Base-by-base conservation (phyloP, 2,888 invertebrate genomes). In the Silvanus unidentatus region DNA sequence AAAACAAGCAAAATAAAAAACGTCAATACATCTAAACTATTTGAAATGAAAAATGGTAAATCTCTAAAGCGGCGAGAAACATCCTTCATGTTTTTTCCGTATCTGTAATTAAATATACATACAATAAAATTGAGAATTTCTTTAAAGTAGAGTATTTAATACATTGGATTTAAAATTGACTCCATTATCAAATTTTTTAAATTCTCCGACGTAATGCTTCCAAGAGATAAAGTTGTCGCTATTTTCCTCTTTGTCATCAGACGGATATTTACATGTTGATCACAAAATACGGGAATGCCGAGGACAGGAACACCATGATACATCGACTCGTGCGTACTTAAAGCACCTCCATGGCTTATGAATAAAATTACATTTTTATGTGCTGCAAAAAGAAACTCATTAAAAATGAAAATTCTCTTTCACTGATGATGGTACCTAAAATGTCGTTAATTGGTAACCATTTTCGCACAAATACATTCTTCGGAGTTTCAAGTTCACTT, bases 171-270 rank as follows among this genome's bases (percentile, higher is more conserved):
- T n/a, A n/a, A n/a, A n/a, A n/a, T n/a, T n/a, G n/a, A n/a, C n/a
- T n/a, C n/a, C 85, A 83, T 63, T 91, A 36, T 42, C 9, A 65
- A 46, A 3, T 49, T 53, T 4, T 48, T 37, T 2, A 38, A 42
- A 2, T 62, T 35, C 9, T 40, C 35, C 11, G 54, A 52, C 16
- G 49, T 43, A 5, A 56, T 58, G n/a, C 36, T 8, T 54, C 47
- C 5, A 50, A 10, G 6, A 55, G 50, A 42, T 59, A 53, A 12
- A 62, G 35, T 10, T 40, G 53, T 29, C 3, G 57, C 64, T 40
- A 58, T 46, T 29, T 63, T 63, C 12, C 54, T 52, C 1, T 50
- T 46, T 34, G 54, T 57, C 14, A 65, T 56, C 40, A 61, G 55
- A n/a, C 46, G 38, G 49, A 63, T 53, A 48, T 69, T 69, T 9